These are phyloP conservation scores for Chaetophractus vellerosus DNA, from an alignment of 2,797 vertebrate genomes.

Conservation along the genomic window DNA sequence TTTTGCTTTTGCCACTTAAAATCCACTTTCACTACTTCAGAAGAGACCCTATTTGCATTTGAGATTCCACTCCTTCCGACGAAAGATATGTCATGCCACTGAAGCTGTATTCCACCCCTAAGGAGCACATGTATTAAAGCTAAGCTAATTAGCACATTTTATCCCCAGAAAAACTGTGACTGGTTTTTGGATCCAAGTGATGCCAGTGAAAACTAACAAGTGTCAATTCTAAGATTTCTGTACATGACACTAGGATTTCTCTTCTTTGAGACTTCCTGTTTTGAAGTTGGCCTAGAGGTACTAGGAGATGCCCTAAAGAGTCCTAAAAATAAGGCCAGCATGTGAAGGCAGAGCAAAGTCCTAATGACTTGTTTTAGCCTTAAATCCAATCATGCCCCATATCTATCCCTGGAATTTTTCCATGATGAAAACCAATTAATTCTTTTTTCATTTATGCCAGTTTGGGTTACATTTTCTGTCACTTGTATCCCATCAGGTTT, in stretches of 20 bases:
- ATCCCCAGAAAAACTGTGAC: neutral
- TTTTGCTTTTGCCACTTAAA: no score
- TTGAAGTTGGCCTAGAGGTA: neutral
- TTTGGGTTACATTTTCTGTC: constrained; percentile 21
- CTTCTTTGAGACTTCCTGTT: neutral
- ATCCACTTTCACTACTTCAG: no score
- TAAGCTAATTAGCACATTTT: neutral
- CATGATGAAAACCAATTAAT: constrained; percentile 9
- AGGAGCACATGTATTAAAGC: neutral
- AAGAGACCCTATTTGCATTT: no score
- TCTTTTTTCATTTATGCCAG: neutral
- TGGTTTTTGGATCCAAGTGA: neutral
- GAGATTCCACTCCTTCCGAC: no score
- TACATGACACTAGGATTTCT: neutral
- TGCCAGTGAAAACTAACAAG: neutral
- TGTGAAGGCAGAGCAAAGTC: neutral
- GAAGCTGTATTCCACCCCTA: no score
- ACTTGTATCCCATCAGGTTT: constrained; percentile 21
- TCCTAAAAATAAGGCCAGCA: neutral
- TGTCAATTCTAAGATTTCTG: neutral
- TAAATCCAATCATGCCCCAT: neutral
- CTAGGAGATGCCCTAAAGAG: neutral
- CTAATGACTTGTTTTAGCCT: neutral
- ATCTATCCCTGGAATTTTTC: neutral
- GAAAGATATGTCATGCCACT: no score